phyloP scores from a whole-genome alignment of 2,888 invertebrate genomes.

The Dolomedes plantarius region DNA sequence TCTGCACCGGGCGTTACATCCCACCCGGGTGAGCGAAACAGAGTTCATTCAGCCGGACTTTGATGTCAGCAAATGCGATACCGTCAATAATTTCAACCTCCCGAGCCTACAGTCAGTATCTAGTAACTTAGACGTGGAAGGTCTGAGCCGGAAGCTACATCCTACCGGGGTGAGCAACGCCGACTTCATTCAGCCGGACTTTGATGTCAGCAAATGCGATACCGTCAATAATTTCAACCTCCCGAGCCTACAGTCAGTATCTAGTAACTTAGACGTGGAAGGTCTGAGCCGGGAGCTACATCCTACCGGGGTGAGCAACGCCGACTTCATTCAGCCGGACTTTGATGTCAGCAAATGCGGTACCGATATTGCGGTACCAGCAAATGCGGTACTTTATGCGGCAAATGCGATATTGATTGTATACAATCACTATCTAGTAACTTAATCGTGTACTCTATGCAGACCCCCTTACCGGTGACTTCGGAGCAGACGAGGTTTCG shows the following conservation, averaged over 20 bases:
- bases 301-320: constrained; percentile 47
- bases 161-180: constrained; percentile 48
- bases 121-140: no score
- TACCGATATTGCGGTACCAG: no score
- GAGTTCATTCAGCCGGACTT: constrained; percentile 24
- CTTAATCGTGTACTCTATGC: no score
- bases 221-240: constrained; percentile 5
- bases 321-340: constrained; percentile 20
- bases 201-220: no score
- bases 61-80: no score
- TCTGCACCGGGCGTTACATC: constrained; percentile 71
- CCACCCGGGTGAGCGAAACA: constrained; percentile 35
- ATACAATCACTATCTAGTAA: no score
- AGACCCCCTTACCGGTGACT: no score
- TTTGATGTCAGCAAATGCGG: not conserved
- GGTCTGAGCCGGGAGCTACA: constrained; percentile 72
- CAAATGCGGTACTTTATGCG: no score
- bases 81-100: constrained; percentile 1
- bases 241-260: no score
- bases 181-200: constrained; percentile 21
- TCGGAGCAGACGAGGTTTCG: no score
- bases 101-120: no score
- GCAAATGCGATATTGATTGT: no score
- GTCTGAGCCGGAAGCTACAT: constrained; percentile 71
- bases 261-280: constrained; percentile 90